Evolutionary conservation across 2,888 invertebrate genomes (phyloP).

Genomic region (Caradrina clavipalpis): DNA sequence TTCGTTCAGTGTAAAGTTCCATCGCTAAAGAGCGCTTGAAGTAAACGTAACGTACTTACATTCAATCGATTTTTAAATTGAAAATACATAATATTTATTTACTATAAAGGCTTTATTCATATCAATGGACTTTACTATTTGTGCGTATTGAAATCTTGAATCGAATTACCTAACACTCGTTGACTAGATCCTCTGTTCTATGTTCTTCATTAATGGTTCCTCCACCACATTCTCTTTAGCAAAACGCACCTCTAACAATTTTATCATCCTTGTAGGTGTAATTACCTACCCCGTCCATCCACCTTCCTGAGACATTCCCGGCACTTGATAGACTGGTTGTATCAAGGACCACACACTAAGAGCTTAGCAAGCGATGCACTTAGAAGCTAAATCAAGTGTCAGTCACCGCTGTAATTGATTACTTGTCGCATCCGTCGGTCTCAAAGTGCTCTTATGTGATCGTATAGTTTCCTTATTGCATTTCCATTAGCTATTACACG

Average conservation of each 20-base stretch:
- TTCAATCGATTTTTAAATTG: too few relatives aligned
- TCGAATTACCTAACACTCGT: not conserved
- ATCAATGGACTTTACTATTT: too few relatives aligned
- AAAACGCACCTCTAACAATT: not conserved
- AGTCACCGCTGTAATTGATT: conserved; percentile 46
- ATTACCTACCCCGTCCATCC: conserved; percentile 2
- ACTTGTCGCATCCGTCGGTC: conserved; percentile 31
- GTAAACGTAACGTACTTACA: too few relatives aligned
- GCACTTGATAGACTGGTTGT: conserved; percentile 25
- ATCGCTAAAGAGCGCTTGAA: too few relatives aligned
- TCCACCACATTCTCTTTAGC: not conserved
- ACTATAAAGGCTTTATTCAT: too few relatives aligned
- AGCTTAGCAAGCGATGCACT: conserved; percentile 17
- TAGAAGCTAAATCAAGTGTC: conserved; percentile 36
- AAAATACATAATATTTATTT: too few relatives aligned
- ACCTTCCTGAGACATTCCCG: not conserved
- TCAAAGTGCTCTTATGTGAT: conserved; percentile 26
- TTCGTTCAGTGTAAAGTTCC: too few relatives aligned
- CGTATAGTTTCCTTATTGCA: conserved; percentile 43
- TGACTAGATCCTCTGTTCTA: not conserved
- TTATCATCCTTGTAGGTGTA: not conserved
- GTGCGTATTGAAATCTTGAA: too few relatives aligned
- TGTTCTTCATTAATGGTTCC: not conserved
- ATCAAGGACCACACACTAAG: conserved; percentile 41
- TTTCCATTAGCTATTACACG: conserved; percentile 18